These are phyloP conservation scores for Slavum lentiscoides DNA, from an alignment of 2,888 invertebrate genomes.

Conservation along the genomic window DNA sequence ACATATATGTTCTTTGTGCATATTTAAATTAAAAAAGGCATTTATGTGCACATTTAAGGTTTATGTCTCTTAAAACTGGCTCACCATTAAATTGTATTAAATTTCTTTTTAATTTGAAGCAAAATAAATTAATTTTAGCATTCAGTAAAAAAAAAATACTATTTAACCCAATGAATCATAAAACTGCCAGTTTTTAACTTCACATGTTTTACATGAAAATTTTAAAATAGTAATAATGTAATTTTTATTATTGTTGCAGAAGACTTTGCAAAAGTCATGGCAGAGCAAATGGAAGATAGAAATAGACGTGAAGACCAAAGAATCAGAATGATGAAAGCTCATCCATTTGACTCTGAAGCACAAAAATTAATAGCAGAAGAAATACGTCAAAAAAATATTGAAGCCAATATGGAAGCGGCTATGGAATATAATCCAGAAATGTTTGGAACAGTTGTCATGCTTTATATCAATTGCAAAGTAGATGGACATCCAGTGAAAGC, in stretches of 20 bases:
- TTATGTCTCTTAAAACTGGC: no score
- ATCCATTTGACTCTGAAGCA: slow-evolving; percentile 94
- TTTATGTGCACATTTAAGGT: no score
- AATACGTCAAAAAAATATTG: slow-evolving; percentile 92
- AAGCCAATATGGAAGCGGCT: slow-evolving; percentile 97
- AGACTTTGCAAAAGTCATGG: slow-evolving; percentile 75
- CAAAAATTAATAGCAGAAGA: slow-evolving; percentile 94
- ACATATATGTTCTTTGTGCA: no score
- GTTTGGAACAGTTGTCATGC: slow-evolving; percentile 96
- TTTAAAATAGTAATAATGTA: not conserved
- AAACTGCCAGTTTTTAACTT: no score
- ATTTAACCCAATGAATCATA: no score
- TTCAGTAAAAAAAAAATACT: no score
- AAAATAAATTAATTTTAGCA: no score
- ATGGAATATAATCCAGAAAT: slow-evolving; percentile 99
- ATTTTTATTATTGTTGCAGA: slow-evolving; percentile 63
- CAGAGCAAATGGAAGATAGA: slow-evolving; percentile 80
- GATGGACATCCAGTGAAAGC: slow-evolving; percentile 97
- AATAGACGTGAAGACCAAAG: slow-evolving; percentile 82
- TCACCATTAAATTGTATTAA: no score
- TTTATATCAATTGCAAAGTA: slow-evolving; percentile 94
- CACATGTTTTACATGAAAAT: no score
- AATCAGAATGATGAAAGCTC: slow-evolving; percentile 85
- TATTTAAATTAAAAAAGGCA: no score
- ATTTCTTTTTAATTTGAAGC: no score